Percentiles rank a stretch among this genome's conserved stretches.
Conservation (phyloP, 2,888 invertebrate species). For the Acanthoscelides obtectus region DNA sequence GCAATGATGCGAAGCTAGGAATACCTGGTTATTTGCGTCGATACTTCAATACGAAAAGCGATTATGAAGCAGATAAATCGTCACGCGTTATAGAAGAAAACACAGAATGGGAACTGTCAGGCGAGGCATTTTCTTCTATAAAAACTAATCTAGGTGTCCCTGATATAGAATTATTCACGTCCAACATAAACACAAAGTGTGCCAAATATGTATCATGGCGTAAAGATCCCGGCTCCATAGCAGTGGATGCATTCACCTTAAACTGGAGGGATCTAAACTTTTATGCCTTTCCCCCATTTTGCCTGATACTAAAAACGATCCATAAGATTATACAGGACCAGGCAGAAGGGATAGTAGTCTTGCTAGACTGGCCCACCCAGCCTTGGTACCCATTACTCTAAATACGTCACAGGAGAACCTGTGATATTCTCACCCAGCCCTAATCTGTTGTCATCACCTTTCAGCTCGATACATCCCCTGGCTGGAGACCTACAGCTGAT, state of each 20-base stretch:
- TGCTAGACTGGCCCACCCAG: conserved; percentile 6
- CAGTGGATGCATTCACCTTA: conserved; percentile 19
- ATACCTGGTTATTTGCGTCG: conserved; percentile 16
- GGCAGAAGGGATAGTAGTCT: conserved; percentile 3
- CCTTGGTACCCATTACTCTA: conserved; percentile 7
- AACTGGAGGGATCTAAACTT: conserved; percentile 13
- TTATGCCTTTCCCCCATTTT: conserved; percentile 23
- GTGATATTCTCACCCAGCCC: not conserved
- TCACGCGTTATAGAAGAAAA: conserved; percentile 9
- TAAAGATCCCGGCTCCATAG: conserved; percentile 13
- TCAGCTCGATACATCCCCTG: conserved; percentile 1
- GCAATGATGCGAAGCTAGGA: conserved; percentile 18
- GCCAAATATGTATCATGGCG: conserved; percentile 16
- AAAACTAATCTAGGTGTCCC: conserved; percentile 6
- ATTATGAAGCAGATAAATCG: conserved; percentile 12
- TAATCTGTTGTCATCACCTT: conserved; percentile 8
- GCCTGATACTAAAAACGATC: conserved; percentile 5
- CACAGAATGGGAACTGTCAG: conserved; percentile 16
- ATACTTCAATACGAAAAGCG: conserved; percentile 13
- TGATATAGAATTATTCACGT: conserved; percentile 19
- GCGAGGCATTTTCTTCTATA: conserved; percentile 8
- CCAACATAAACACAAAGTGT: conserved; percentile 16
- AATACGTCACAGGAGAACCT: not conserved
- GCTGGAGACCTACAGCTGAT: conserved; percentile 8
- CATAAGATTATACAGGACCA: conserved; percentile 10